These are phyloP conservation scores for Pollachius pollachius DNA, from an alignment of 2,113 vertebrate genomes.

Conservation along the genomic window DNA sequence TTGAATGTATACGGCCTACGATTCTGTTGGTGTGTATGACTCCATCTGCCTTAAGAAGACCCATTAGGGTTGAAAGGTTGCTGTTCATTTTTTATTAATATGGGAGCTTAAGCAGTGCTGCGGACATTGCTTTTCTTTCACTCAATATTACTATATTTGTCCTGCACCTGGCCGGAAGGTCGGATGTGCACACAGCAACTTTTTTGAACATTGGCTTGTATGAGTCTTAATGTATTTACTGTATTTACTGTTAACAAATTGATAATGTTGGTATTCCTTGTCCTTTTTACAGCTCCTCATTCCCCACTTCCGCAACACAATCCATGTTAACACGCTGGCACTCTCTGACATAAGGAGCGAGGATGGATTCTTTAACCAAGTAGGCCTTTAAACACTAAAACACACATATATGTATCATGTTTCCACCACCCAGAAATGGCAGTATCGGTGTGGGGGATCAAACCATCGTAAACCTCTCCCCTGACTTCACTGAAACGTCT, in stretches of 20 bases:
- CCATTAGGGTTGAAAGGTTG: too few species aligned
- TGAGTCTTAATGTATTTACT: neutral
- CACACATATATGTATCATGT: too few species aligned
- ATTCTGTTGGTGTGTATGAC: neutral
- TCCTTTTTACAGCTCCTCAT: conserved; percentile 20
- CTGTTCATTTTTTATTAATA: too few species aligned
- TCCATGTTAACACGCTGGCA: conserved; percentile 23
- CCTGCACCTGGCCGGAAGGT: too few species aligned
- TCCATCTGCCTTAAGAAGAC: neutral
- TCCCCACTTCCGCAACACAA: conserved; percentile 27
- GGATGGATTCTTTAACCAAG: conserved; percentile 2
- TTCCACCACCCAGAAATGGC: too few species aligned
- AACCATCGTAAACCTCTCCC: too few species aligned
- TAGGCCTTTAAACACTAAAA: conserved; percentile 5
- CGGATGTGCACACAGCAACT: too few species aligned
- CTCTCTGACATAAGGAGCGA: conserved; percentile 12
- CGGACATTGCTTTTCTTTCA: too few species aligned
- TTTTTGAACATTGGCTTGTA: neutral
- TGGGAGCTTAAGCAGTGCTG: too few species aligned
- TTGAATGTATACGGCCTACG: neutral
- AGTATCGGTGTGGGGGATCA: too few species aligned
- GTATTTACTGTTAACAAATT: neutral
- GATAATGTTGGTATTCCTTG: neutral
- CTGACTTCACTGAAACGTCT: too few species aligned
- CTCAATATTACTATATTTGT: too few species aligned